Base-by-base conservation (phyloP, 2,797 vertebrate genomes). In the Heterohyrax brucei region DNA sequence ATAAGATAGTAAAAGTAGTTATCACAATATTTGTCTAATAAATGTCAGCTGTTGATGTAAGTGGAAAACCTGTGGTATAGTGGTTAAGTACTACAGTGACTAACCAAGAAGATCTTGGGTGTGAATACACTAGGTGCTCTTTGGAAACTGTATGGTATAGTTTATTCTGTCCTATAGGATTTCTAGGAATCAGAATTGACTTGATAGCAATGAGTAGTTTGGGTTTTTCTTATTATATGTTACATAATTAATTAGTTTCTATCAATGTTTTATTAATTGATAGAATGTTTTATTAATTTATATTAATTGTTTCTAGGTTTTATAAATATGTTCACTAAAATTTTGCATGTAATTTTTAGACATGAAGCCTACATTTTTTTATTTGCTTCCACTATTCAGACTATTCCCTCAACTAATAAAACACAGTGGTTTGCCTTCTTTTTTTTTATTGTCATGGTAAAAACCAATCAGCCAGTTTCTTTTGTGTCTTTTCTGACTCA, bases 301-400 rank as follows among this genome's bases (percentile, higher is more conserved):
- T 39, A 39, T 39, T 39, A 39, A 19, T 44, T n/a, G 50, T 76
- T 56, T 84, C 5, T 88, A 59, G 81, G 13, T 82, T 13, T 86
- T 91, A 5, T 28, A 53, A 8, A 91, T 5, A 85, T 88, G 93
- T 91, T 84, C 70, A 85, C 85, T 92, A 76, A 89, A 68, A 93
- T 59, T 53, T 50, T 59, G 1, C 48, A 70, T 61, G 0, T n/a
- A 66, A 85, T 24, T 48, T 4, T 80, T 72, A 66, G 88, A 1
- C 39, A 83, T 75, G 82, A 86, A 28, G 33, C 1, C 10, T 2
- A 70, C 4, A 30, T 66, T 93, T 95, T 44, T 86, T 30, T n/a
- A 75, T 87, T 70, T 56, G 3, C 4, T 73, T 48, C 21, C 0
- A 44, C 1, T 77, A 3, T 28, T 62, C 77, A 72, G 73, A 56